These are phyloP conservation scores for Carterocephalus palaemon DNA, from an alignment of 2,888 invertebrate species.

Conservation along the genomic window DNA sequence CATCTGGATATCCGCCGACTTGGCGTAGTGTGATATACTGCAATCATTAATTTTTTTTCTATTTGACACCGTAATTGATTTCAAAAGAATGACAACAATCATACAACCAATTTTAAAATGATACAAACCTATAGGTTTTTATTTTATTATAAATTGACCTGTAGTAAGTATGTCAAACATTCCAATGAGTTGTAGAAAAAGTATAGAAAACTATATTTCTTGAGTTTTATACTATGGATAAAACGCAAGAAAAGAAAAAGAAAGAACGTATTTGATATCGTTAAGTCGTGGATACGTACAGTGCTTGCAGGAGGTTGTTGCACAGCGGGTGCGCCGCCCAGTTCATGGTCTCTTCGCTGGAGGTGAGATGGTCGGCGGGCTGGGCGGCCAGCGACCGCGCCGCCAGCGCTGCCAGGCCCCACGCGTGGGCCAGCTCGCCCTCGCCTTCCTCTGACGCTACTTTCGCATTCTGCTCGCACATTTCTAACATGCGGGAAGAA, in stretches of 20 bases:
- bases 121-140: no score
- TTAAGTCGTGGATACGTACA: conserved; percentile 79
- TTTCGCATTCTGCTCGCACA: conserved; percentile 90
- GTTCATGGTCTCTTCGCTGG: conserved; percentile 83
- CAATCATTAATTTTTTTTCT: conserved; percentile 35
- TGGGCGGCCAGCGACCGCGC: conserved; percentile 69
- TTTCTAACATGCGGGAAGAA: conserved; percentile 64
- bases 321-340: conserved; percentile 93
- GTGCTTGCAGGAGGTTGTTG: conserved; percentile 87
- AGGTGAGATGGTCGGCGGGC: conserved; percentile 55
- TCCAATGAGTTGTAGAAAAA: no score
- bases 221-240: no score
- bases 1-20: conserved; percentile 92
- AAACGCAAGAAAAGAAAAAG: no score
- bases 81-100: no score
- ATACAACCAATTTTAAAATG: no score
- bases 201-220: no score
- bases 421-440: conserved; percentile 90
- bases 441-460: conserved; percentile 87
- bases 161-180: no score
- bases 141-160: no score
- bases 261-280: no score
- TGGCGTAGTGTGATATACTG: conserved; percentile 89
- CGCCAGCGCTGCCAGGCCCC: conserved; percentile 89
- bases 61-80: no score